Conservation (phyloP, 2,797 vertebrate genomes). For the Orestias chungarensis region DNA sequence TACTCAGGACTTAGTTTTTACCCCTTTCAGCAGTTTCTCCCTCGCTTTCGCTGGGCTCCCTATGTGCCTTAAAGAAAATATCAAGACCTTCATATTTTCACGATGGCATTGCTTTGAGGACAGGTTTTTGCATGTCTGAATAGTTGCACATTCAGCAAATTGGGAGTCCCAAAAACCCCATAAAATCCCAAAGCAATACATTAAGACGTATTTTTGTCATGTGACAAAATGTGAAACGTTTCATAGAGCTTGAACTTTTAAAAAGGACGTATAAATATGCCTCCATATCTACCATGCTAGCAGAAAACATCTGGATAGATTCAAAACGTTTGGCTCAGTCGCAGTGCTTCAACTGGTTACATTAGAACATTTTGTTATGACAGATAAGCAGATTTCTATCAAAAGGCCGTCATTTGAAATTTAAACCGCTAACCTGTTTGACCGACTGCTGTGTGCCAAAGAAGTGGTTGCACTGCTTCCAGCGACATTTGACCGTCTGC, state of each 20-base stretch:
- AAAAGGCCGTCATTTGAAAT: neutral
- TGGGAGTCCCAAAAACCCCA: no score
- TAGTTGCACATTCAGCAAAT: neutral
- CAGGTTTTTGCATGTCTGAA: neutral
- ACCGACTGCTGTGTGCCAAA: constrained; percentile 85
- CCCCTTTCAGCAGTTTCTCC: no score
- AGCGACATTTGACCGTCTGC: constrained; percentile 89
- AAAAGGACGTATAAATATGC: neutral
- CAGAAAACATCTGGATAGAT: neutral
- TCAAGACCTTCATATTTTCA: no score
- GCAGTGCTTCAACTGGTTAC: no score
- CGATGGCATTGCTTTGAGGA: neutral
- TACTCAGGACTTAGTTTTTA: no score
- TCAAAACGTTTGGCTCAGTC: neutral
- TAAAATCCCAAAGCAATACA: no score
- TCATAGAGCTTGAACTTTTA: neutral
- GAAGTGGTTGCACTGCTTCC: constrained; percentile 88
- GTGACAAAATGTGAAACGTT: neutral
- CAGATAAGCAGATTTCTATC: no score
- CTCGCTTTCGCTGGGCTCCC: no score
- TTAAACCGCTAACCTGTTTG: constrained; percentile 79
- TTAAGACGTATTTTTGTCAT: neutral
- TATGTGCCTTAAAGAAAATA: no score
- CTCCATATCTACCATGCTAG: neutral
- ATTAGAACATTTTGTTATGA: no score